Evolutionary conservation across 2,797 vertebrate genomes (phyloP).

Genomic region (Lophotriccus pileatus): DNA sequence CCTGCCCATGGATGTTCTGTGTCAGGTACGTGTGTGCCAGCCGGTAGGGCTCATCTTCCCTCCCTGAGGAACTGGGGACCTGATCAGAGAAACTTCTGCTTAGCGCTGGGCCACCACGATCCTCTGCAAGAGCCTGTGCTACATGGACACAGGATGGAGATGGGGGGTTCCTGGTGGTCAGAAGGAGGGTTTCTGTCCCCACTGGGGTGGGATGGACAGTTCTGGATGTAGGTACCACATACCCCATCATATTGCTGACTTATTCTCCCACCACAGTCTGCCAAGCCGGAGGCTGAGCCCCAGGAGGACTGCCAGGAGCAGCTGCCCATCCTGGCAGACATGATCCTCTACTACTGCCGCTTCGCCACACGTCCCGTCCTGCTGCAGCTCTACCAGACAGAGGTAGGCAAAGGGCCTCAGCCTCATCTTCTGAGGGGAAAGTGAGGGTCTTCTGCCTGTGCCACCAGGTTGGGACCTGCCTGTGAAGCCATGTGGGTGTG

Average conservation of each 20-base stretch:
- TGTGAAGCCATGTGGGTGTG: rapidly evolving
- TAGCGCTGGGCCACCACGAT: rapidly evolving
- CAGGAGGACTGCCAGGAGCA: constrained; percentile 76
- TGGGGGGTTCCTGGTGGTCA: not conserved
- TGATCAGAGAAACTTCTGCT: not conserved
- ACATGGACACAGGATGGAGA: rapidly evolving
- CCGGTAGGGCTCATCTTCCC: not conserved
- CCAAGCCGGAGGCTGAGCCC: constrained; percentile 81
- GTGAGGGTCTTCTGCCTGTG: not conserved
- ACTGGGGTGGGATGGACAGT: rapidly evolving
- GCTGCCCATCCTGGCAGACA: constrained; percentile 91
- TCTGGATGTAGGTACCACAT: not conserved
- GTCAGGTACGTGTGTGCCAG: constrained; percentile 79
- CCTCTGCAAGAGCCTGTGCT: not conserved
- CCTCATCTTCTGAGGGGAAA: not conserved
- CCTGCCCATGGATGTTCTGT: constrained; percentile 86
- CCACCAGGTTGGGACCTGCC: rapidly evolving
- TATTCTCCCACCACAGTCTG: constrained; percentile 71
- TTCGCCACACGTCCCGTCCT: constrained; percentile 83
- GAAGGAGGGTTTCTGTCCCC: not conserved
- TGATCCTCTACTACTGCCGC: constrained; percentile 96
- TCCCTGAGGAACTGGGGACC: rapidly evolving
- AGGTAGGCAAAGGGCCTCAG: constrained; percentile 75
- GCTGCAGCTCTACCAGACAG: constrained; percentile 93
- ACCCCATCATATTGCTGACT: rapidly evolving